Evolutionary conservation across 2,113 vertebrate species (phyloP).

Genomic region (Amphiprion percula): DNA sequence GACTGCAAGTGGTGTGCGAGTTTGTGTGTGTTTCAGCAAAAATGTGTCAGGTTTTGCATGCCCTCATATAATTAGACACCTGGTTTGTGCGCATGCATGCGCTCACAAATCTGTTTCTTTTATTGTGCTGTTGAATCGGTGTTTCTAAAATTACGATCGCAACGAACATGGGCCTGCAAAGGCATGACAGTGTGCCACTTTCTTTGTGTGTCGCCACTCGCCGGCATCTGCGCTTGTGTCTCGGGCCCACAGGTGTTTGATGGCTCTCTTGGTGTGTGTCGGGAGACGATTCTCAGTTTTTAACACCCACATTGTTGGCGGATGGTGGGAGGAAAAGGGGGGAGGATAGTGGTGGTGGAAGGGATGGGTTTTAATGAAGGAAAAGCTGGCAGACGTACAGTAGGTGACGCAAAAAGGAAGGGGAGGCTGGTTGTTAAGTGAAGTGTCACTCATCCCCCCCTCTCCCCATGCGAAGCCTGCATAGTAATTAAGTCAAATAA

Average conservation of each 20-base stretch:
- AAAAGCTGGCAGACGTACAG: slow-evolving; percentile 76
- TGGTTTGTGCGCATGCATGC: slow-evolving; percentile 59
- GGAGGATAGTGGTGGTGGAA: slow-evolving; percentile 14
- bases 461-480: slow-evolving; percentile 59
- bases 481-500: slow-evolving; percentile 84
- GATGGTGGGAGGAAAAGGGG: slow-evolving; percentile 37
- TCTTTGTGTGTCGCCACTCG: slow-evolving; percentile 45
- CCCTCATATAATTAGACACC: slow-evolving; percentile 81
- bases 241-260: slow-evolving; percentile 80
- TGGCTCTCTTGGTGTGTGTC: slow-evolving; percentile 78
- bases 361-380: slow-evolving; percentile 77
- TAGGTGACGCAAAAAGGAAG: slow-evolving; percentile 64
- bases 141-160: slow-evolving; percentile 44
- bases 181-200: slow-evolving; percentile 25
- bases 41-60: slow-evolving; percentile 75
- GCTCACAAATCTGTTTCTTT: slow-evolving; percentile 53
- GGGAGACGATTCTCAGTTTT: slow-evolving; percentile 64
- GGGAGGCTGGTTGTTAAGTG: slow-evolving; percentile 71
- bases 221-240: slow-evolving; percentile 37
- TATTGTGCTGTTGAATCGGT: slow-evolving; percentile 40
- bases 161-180: slow-evolving; percentile 12
- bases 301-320: slow-evolving; percentile 72
- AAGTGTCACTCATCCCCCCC: slow-evolving; percentile 78
- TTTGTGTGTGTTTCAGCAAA: slow-evolving; percentile 49
- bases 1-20: slow-evolving; percentile 57